Conservation (phyloP, 2,113 vertebrate genomes). For the Tychaedon coryphoeus region DNA sequence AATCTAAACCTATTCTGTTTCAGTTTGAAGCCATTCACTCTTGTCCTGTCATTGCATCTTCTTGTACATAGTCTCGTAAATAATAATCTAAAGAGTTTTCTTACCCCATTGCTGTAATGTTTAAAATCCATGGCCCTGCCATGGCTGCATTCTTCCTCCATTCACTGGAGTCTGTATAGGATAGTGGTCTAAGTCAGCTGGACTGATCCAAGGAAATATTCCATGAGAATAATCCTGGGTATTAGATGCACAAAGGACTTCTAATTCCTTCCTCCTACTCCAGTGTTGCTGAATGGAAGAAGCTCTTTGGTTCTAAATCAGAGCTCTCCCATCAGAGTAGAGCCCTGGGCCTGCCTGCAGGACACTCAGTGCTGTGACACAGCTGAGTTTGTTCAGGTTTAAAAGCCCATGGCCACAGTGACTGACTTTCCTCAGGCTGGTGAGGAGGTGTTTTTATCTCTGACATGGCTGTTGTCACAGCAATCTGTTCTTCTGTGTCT, state of each 20-base stretch:
- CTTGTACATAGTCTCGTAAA: not conserved
- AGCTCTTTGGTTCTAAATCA: not conserved
- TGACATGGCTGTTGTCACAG: not conserved
- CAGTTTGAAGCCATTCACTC: not conserved
- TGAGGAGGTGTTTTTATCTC: not conserved
- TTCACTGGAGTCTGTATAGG: not conserved
- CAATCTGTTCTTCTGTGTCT: not conserved
- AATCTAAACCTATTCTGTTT: not conserved
- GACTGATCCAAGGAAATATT: not conserved
- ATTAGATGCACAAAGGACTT: not conserved
- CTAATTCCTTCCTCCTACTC: not conserved
- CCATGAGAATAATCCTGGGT: not conserved
- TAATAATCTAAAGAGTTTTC: not conserved
- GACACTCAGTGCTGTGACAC: not conserved
- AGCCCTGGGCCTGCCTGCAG: rapidly evolving
- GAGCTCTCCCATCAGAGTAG: not conserved
- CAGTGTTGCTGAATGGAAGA: not conserved
- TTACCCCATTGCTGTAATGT: not conserved
- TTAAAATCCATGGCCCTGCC: not conserved
- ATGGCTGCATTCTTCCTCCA: rapidly evolving
- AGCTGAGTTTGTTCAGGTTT: not conserved
- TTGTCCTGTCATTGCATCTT: not conserved
- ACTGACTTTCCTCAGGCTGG: not conserved
- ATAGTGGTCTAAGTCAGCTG: not conserved
- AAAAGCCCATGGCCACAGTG: not conserved